Evolutionary conservation across 2,888 invertebrate genomes (phyloP), one percentile per base, ranked within the genome.

Genomic region (Melanostoma mellinum): DNA sequence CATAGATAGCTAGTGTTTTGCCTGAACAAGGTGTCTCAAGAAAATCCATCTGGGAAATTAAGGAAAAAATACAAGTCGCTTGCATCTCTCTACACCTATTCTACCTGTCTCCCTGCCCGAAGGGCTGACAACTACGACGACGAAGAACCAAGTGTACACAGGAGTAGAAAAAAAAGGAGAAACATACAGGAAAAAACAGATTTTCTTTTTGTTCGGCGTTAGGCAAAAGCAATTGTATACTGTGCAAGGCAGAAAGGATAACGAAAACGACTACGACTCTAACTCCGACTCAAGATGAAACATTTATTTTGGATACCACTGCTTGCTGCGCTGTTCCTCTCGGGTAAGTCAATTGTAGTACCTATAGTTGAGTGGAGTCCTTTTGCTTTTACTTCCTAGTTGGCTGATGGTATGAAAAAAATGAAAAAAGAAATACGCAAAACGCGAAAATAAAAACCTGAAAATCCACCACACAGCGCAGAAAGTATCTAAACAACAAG

Each of bases 301-400:
- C 53, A 74, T 71, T 67, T 79, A 69, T 79, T 71, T 71, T 84
- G 84, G 84, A 84, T 84, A 84, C 46, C 74, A 74, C 55, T 84
- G 71, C 69, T 84, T 79, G 74, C 71, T 48, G 4, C 74, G 79
- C 79, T 84, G 44, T 79, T 74, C 30, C 46, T 71, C 55, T 71
- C 38, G 38, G 84, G 84, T 84, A 74, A 79, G 84, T 84, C 2
- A 38, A 40, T 38, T 60, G 20, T 32, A 58, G 33, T 38, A 71
- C 38, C 63, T 44, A 32, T 63, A 46, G 20, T 35, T 35, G 33
- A 46, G 8, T 38, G 20, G 20, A 20, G 20, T 38, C 40, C 50
- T 4, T 36, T 9, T 35, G 4, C 33, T 3, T 35, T 60, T 50
- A 44, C 8, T 71, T 36, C n/a, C 36, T 63, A 6, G 36, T 63